Conservation (phyloP, 92 coral and sea anemone genomes). For the Hydrozoanthus gracilis region DNA sequence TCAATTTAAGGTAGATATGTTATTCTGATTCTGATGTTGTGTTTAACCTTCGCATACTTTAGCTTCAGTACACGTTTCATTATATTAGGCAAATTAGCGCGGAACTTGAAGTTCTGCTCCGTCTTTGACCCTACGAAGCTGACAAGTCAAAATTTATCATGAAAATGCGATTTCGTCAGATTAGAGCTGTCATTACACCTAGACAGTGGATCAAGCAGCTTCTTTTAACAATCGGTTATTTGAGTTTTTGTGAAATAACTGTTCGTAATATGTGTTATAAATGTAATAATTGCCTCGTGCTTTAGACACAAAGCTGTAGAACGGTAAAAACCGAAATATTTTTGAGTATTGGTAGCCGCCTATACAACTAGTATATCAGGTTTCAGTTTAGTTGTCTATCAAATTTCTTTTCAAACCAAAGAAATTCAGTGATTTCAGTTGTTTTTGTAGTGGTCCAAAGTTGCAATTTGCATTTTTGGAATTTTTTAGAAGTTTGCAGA, state of each 20-base stretch:
- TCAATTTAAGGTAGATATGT: neutral
- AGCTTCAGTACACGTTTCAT: too few species aligned
- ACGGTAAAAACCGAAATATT: neutral
- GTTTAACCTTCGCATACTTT: neutral
- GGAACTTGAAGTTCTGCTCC: neutral
- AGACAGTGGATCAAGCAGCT: neutral
- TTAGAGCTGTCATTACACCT: neutral
- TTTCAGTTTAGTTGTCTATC: slow-evolving; percentile 32
- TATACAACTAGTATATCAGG: neutral
- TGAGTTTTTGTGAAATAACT: neutral
- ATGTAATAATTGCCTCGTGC: neutral
- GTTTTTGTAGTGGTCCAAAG: slow-evolving; percentile 2
- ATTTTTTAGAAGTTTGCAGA: slow-evolving; percentile 19
- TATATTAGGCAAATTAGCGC: too few species aligned
- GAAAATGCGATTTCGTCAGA: neutral
- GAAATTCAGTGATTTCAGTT: slow-evolving; percentile 17
- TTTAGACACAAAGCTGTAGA: neutral
- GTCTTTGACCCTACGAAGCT: slow-evolving; percentile 7
- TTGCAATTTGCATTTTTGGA: slow-evolving; percentile 21
- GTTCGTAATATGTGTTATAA: neutral
- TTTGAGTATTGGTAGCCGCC: neutral
- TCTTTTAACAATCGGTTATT: neutral
- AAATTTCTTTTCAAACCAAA: slow-evolving; percentile 12
- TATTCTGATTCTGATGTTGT: neutral
- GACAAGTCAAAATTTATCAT: neutral